Percentiles rank a stretch among this genome's conserved stretches.
phyloP scores from a whole-genome alignment of 1,140 invertebrate genomes.

The Penaeus japonicus region DNA sequence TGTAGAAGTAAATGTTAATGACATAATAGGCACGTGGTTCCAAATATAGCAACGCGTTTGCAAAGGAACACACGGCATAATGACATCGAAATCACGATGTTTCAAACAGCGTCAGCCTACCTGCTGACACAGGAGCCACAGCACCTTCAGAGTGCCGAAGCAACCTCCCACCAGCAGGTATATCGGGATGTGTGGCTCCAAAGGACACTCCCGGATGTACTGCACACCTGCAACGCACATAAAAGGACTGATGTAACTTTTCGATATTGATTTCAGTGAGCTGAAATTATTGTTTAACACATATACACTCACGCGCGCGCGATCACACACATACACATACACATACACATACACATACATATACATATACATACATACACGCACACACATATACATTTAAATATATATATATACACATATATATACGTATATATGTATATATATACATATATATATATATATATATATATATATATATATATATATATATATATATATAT shows the following conservation, averaged over 20 bases:
- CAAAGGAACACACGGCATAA: background rate
- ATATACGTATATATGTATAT: background rate
- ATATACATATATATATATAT: background rate
- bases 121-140: slow-evolving; percentile 46
- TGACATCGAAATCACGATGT: background rate
- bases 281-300: too few relatives aligned
- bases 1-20: too few relatives aligned
- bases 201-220: slow-evolving; percentile 37
- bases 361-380: background rate
- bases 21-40: too few relatives aligned
- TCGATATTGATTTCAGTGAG: too few relatives aligned
- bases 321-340: background rate
- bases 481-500: background rate
- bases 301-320: background rate
- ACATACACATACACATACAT: slow-evolving; percentile 7
- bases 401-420: background rate
- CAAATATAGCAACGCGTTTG: slow-evolving; percentile 9
- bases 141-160: slow-evolving; percentile 33
- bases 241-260: background rate
- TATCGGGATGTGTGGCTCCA: slow-evolving; percentile 46
- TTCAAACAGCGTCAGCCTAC: background rate
- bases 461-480: background rate
- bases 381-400: background rate
- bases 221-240: slow-evolving; percentile 15
- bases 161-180: slow-evolving; percentile 47